Base-by-base conservation (phyloP, 2,888 invertebrate genomes). In the Euzetes globulus region DNA sequence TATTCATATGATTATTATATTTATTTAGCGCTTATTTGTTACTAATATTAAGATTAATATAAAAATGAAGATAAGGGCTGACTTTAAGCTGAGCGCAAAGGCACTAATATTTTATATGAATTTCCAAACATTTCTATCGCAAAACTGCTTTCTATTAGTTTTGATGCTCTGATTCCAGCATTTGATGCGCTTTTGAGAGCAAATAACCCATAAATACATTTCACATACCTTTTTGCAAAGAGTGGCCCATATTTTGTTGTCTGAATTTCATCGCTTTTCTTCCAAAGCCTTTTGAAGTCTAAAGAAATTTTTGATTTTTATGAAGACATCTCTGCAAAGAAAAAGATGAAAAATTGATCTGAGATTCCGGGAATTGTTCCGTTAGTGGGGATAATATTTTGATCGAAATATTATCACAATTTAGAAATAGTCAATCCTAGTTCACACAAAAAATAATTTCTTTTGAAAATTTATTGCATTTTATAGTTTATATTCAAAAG, bases 31-130 rank as follows among this genome's bases (percentile, higher is more conserved):
- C n/a, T 17, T 55, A 55, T 55, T 55, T 55, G n/a, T 55, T 17
- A 55, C 55, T 55, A 55, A 55, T 55, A 55, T 25, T 17, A 25
- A 55, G 55, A 55, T 55, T 55, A 17, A 55, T 33, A 55, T 55
- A 55, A 17, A 25, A 17, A n/a, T 19, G 55, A 19, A 55, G 25
- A 55, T 25, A 55, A 17, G 55, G 7, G 25, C 19, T 19, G 3
- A 55, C 55, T 55, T 55, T 19, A 17, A 2, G 11, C 5, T 25
- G 55, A 55, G n/a, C n/a, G 55, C 11, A 55, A 25, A 3, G 47
- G 13, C 47, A 47, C 3, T 47, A 15, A 47, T 13, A 47, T 47
- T 47, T 47, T 3, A 47, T 15, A 47, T 47, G 17, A 5, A 47
- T 47, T 47, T 47, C 15, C 17, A 47, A 47, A 47, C 47, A 47